Evolutionary conservation across 1,140 invertebrate species (phyloP), one percentile per base, ranked within the genome.

Genomic region (Aphidius ervi): DNA sequence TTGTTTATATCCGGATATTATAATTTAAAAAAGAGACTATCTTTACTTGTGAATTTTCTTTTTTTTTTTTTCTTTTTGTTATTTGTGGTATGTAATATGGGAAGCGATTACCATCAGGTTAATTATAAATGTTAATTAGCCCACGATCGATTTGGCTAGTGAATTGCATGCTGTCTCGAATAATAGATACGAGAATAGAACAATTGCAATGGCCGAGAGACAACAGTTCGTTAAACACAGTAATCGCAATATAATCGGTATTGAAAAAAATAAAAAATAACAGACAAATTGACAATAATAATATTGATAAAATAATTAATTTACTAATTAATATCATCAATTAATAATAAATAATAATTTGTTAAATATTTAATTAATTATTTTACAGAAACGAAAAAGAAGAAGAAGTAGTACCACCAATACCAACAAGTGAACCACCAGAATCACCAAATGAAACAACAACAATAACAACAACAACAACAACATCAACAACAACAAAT

Each of bases 121-220:
- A 79, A 78, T 79, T 80, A 78, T 78, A 80, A 80, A 77, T 77
- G 76, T 76, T 77, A 80, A 80, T 80, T 77, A 78, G 78, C 77
- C 63, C 78, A 68, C 68, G 78, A 80, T 80, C 77, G 77, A 80
- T 76, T 79, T 80, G 78, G 78, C 78, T 67, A 66, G 74, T 74
- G 73, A 75, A 73, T 77, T 70, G 70, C 69, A 70, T 68, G 67
- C 65, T 76, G 69, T 74, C 70, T 73, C 70, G 70, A 78, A 78
- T 78, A 76, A 79, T 78, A 77, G 73, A 73, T 66, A 75, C 76
- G 64, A 65, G 78, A 79, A 78, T 79, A 79, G 77, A 77, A 74
- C 67, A 59, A 37, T 63, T 65, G 61, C 66, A 67, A 67, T 68
- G 66, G 62, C 62, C 65, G 65, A 63, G 67, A 64, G 65, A 73